A percentile compares a stretch with the other conserved stretches of the same genome.
Conservation (phyloP, 1,140 invertebrate species). For the Procambarus clarkii region DNA sequence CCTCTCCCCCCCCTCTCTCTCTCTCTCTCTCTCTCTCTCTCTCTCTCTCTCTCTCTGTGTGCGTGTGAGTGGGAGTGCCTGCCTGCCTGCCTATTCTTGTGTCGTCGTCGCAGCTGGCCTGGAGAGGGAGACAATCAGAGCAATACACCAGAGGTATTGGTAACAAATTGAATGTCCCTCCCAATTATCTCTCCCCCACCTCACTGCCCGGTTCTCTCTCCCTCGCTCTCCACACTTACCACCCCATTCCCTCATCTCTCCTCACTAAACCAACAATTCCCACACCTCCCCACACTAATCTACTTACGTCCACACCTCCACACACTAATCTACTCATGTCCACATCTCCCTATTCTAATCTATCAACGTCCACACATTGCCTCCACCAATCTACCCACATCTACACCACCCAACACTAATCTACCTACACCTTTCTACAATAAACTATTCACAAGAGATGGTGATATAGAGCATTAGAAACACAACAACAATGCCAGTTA, state of each 20-base stretch:
- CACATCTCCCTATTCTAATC: background rate
- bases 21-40: background rate
- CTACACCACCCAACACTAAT: too few species aligned
- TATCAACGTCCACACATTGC: too few species aligned
- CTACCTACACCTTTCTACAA: background rate
- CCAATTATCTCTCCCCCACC: constrained; percentile 17
- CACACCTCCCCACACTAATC: background rate
- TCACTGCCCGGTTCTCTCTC: too few species aligned
- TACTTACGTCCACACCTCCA: background rate
- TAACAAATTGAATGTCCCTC: constrained; percentile 47
- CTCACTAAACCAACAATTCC: background rate
- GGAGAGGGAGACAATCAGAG: constrained; percentile 41
- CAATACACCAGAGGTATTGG: constrained; percentile 45
- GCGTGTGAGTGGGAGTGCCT: background rate
- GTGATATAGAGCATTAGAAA: too few species aligned
- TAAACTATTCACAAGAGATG: too few species aligned
- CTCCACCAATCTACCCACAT: too few species aligned
- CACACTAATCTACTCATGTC: background rate
- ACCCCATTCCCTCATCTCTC: background rate
- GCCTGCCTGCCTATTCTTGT: too few species aligned
- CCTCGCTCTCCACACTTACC: background rate
- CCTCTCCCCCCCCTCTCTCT: background rate
- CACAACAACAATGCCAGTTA: too few species aligned
- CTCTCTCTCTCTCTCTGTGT: background rate
- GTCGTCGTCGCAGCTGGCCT: constrained; percentile 22